Base-by-base conservation (phyloP, 2,113 vertebrate genomes). In the Nothoprocta perdicaria region DNA sequence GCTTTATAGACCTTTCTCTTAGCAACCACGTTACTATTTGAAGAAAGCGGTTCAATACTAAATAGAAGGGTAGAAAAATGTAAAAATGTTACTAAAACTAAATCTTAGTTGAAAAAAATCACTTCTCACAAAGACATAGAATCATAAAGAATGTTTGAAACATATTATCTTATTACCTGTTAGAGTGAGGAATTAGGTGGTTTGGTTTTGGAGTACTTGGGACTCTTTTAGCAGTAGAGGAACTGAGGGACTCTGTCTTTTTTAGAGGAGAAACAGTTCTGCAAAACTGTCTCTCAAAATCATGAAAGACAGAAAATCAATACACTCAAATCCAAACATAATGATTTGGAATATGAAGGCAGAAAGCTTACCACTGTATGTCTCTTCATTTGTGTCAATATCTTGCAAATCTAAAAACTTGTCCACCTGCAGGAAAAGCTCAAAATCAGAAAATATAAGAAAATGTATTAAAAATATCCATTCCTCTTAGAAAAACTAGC, bases 371-470 rank as follows among this genome's bases (percentile, higher is more conserved):
- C 97, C 97, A 81, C 15, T 74, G 33, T n/a, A 80, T 3, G 23
- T 52, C 22, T 86, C 88, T 60, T 96, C 96, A 80, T 90, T 95
- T 40, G 48, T 41, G 22, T 96, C 96, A 66, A 43, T 71, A 88
- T 97, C 96, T 94, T 97, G 92, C 71, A 97, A 78, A 53, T 75
- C 84, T 52, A 97, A 38, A 81, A 88, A 96, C 83, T 94, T 94
- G 68, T 96, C 95, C 80, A 98, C 81, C 97, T 98, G 94, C 71
- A 41, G 73, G 75, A 84, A 82, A 80, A 80, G 83, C 3, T 3
- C 24, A 40, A 71, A 58, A 90, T n/a, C 33, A 21, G 31, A 86
- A 80, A 67, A 89, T 0, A 89, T 17, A 71, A 69, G 38, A 92
- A 90, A 91, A 95, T 40, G 12, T 27, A 91, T 55, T 40, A 69